Percentiles rank a stretch among this genome's conserved stretches.
Evolutionary conservation across 2,888 invertebrate species (phyloP).

Genomic region (Platycheirus albimanus): DNA sequence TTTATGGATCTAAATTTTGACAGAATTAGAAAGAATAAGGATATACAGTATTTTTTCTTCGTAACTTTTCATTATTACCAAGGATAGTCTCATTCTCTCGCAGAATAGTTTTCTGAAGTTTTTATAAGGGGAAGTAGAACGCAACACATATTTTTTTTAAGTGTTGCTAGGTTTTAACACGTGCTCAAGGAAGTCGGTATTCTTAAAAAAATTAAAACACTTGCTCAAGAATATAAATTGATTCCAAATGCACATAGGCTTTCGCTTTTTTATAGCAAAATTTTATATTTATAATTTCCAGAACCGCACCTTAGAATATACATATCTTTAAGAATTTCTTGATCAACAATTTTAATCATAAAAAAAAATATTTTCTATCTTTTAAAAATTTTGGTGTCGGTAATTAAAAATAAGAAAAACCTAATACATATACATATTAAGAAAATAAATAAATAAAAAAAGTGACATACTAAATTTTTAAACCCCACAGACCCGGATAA

Average conservation of each 20-base stretch:
- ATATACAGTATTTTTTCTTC: too few relatives aligned
- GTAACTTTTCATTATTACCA: too few relatives aligned
- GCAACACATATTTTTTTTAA: too few relatives aligned
- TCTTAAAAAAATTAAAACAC: not conserved
- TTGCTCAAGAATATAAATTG: not conserved
- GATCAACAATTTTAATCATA: not conserved
- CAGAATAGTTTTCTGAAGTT: too few relatives aligned
- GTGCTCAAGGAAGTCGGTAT: too few relatives aligned
- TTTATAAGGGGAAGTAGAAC: too few relatives aligned
- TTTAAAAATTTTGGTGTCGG: conserved; percentile 59
- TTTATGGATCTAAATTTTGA: too few relatives aligned
- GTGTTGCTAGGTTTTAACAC: too few relatives aligned
- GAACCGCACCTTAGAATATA: not conserved
- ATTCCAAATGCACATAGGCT: not conserved
- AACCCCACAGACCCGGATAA: conserved; percentile 77
- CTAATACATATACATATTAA: conserved; percentile 14
- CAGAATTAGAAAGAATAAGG: too few relatives aligned
- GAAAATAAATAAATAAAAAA: conserved; percentile 27
- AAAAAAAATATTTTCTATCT: not conserved
- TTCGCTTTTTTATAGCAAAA: conserved; percentile 28
- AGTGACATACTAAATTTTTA: conserved; percentile 57
- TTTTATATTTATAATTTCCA: not conserved
- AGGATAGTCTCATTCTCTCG: too few relatives aligned
- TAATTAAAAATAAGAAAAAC: conserved; percentile 10
- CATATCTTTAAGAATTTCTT: not conserved